Evolutionary conservation across 2,113 vertebrate genomes (phyloP), one percentile per base, ranked within the genome.

Genomic region (Bubalus kerabau): DNA sequence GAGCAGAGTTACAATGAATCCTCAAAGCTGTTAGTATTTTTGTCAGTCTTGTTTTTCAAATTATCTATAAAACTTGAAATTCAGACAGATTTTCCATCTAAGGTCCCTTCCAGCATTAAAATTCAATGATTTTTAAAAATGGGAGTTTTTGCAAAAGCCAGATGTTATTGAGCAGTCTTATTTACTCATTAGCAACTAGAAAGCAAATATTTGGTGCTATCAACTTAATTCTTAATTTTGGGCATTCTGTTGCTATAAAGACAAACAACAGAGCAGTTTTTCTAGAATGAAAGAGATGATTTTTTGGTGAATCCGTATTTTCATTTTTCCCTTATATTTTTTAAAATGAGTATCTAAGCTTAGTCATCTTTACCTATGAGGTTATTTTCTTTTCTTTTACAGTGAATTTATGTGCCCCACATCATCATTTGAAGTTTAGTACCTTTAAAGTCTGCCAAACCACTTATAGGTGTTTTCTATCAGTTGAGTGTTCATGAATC

Each of bases 31-130:
- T 59, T 91, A 40, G 14, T 40, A 24, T 26, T n/a, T 81, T 81
- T 59, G 7, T 82, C n/a, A 59, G 2, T 87, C 9, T 92, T 12
- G 71, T 95, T 90, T 97, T 94, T 94, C 46, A 54, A 9, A 80
- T 94, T 85, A 94, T 60, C 59, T 59, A n/a, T 74, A 92, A 87
- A 95, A 94, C 21, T 93, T 64, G 24, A 85, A 91, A 87, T 91
- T 80, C 50, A 52, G 85, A 92, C 28, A 86, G 10, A 67, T 87
- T 95, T 97, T 87, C 17, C 30, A 83, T 48, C 5, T 26, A 95
- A 93, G 26, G 9, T 90, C 46, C 6, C 57, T 85, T 90, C 30
- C 48, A 91, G 21, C 28, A 76, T 59, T 64, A 94, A 62, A 94
- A 88, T 89, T 89, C 50, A 98, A 52, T 82, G 40, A 64, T 56